Base-by-base conservation (phyloP, 2,113 vertebrate species). In the Myocastor coypus region DNA sequence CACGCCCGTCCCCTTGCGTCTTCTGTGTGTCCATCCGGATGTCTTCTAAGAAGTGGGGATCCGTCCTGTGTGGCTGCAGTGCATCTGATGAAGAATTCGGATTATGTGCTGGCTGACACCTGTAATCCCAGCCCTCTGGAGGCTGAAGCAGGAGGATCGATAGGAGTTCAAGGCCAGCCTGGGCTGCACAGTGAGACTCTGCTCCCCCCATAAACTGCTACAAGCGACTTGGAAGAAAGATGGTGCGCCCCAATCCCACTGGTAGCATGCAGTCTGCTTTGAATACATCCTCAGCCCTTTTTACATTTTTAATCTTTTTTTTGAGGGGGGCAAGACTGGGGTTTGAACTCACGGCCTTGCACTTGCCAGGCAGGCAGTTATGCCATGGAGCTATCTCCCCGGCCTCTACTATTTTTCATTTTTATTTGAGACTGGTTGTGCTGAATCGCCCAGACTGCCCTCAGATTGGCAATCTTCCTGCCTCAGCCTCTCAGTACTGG, bases 1-100 rank as follows among this genome's bases (percentile, higher is more conserved):
- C 55, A 57, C 55, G 55, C 55, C 55, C 4, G 16, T 16, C 55
- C 55, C 17, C 5, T 57, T 57, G 55, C 55, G 16, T 16, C 34
- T 66, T 89, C 57, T 20, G 22, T 20, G 24, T 24, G 9, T 63
- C 81, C 50, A 50, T 42, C 66, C 19, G 55, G 75, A 71, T 52
- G 46, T 95, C 50, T 93, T 64, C 61, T 75, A 75, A 55, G 6
- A 75, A 75, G 83, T 95, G 82, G 81, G 50, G 50, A 64, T 81
- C 22, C 92, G 86, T 10, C 57, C 34, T 55, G 26, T 75, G 52
- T 69, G 6, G 9, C 10, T 42, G 68, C 85, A 46, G 71, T 71
- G 71, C 34, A 57, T 66, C 73, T 12, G 83, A 42, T 84, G 87
- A 87, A 84, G 81, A 66, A 84, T 20, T 55, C 30, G 63, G 42